Evolutionary conservation across 1,140 invertebrate genomes (phyloP).

Genomic region (Doryteuthis pealeii): DNA sequence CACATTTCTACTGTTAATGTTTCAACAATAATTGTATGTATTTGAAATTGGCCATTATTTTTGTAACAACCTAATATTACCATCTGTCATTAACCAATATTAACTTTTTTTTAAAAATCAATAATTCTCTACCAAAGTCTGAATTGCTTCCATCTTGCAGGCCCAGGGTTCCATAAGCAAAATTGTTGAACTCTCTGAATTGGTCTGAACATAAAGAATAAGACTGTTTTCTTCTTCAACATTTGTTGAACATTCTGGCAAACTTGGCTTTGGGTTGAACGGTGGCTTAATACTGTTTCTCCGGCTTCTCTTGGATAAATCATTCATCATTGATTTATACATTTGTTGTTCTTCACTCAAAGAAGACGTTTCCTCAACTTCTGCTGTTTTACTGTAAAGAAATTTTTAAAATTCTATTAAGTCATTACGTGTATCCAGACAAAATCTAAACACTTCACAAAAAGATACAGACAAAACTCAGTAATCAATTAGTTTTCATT

Average conservation of each 20-base stretch:
- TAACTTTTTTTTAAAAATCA: no score
- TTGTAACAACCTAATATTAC: no score
- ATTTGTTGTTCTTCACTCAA: background rate
- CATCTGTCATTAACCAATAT: no score
- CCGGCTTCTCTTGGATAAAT: background rate
- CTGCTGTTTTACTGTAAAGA: background rate
- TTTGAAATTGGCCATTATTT: no score
- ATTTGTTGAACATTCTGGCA: constrained; percentile 1
- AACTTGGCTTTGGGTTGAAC: background rate
- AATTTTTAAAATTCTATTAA: no score
- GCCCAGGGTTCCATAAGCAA: background rate
- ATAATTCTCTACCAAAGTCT: constrained; percentile 1
- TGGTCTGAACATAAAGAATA: background rate
- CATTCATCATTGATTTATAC: background rate
- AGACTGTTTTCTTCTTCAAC: background rate
- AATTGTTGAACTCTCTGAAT: background rate
- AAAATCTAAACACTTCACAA: no score
- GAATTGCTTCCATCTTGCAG: background rate
- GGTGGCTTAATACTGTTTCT: background rate
- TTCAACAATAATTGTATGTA: no score
- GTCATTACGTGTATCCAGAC: no score
- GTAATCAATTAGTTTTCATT: no score
- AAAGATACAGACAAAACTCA: no score
- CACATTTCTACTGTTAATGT: no score
- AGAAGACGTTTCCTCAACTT: background rate